Evolutionary conservation across 2,888 invertebrate genomes (phyloP).

Genomic region (Drosophila picticornis): DNA sequence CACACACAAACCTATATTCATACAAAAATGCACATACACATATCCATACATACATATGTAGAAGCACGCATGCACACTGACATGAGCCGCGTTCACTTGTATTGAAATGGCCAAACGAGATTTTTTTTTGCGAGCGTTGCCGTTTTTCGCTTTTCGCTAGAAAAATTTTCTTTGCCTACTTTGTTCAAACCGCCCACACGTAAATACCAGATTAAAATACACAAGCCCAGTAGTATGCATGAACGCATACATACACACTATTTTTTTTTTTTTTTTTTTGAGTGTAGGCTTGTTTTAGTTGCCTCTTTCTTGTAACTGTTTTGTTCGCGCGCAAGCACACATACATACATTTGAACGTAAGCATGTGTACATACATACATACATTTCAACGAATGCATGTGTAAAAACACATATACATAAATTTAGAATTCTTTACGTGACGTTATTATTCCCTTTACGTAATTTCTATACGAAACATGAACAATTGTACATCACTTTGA

Average conservation of each 20-base stretch:
- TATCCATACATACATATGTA: not conserved
- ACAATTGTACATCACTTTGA: not conserved
- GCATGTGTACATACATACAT: not conserved
- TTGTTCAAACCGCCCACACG: constrained; percentile 38
- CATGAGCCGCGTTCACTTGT: constrained; percentile 31
- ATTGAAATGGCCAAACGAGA: constrained; percentile 59
- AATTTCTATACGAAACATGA: not conserved
- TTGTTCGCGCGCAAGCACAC: not conserved
- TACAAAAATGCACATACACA: constrained; percentile 7
- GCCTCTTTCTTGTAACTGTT: constrained; percentile 7
- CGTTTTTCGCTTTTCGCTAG: constrained; percentile 22
- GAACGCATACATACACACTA: not conserved
- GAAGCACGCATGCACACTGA: constrained; percentile 9
- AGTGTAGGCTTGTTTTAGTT: constrained; percentile 6
- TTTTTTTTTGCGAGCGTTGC: constrained; percentile 46
- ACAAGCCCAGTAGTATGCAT: constrained; percentile 1
- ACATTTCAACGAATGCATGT: not conserved
- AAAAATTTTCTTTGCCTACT: constrained; percentile 62
- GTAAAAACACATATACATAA: not conserved
- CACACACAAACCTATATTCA: not conserved
- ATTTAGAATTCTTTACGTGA: not conserved
- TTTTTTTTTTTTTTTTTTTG: not conserved
- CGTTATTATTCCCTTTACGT: not conserved
- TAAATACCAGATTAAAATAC: constrained; percentile 17
- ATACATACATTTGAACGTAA: not conserved